Evolutionary conservation across 2,797 vertebrate species (phyloP).

Genomic region (Orientallactaga sibirica): DNA sequence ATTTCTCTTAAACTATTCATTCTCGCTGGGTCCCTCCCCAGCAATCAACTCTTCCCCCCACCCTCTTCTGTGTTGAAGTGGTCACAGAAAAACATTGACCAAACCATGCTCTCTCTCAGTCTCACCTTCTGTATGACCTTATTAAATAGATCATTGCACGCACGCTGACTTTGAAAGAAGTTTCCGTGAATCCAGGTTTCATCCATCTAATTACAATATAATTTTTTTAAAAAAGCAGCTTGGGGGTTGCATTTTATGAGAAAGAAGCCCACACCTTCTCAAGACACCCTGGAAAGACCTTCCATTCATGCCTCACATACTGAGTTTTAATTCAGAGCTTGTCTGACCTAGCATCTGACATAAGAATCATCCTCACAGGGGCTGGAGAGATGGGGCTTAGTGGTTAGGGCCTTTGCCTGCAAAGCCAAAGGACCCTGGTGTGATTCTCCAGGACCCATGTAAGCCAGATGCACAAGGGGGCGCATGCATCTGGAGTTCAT

Average conservation of each 20-base stretch:
- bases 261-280: background rate
- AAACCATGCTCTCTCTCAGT: background rate
- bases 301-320: background rate
- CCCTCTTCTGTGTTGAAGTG: background rate
- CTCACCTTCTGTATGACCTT: background rate
- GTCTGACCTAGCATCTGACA: no score
- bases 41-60: background rate
- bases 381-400: no score
- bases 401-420: no score
- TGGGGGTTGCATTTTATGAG: background rate
- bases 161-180: background rate
- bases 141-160: background rate
- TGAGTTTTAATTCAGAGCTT: background rate
- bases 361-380: constrained; percentile 1
- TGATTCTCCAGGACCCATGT: no score
- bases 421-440: no score
- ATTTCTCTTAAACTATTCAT: background rate
- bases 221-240: background rate
- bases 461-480: no score
- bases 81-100: background rate
- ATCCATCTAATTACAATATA: background rate
- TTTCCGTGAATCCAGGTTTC: background rate
- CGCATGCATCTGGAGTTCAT: no score
- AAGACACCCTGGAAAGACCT: background rate
- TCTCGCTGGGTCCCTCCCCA: background rate